Base-by-base conservation (phyloP, 1,140 invertebrate genomes). In the Panulirus ornatus region DNA sequence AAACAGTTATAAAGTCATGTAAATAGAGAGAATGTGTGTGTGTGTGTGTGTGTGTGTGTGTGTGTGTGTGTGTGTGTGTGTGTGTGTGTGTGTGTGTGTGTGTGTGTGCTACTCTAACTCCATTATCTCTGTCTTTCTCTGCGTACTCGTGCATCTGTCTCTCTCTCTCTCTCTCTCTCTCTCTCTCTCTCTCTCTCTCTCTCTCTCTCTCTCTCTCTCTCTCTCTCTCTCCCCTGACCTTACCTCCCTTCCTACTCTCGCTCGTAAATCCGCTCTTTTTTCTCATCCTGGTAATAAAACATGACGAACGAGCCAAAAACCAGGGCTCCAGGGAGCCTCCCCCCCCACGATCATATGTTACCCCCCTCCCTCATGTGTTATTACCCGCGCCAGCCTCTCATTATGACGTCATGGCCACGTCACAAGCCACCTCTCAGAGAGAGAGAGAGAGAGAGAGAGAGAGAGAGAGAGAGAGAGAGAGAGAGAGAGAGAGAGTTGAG, bases 311-410 rank as follows among this genome's bases (percentile, higher is more conserved):
- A 66, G 58, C n/a, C 58, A 66, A 66, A 66, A 66, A 66, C 58
- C 30, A 66, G n/a, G 58, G 22, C 58, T 27, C n/a, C n/a, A 22
- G n/a, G 58, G n/a, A 66, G 1, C 58, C 58, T n/a, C n/a, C n/a
- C 58, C 58, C 11, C 58, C n/a, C 30, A 63, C 58, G 58, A n/a
- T 63, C 58, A 66, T 66, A 66, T 66, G 27, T 66, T 27, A 66
- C 58, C 58, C n/a, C n/a, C n/a, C n/a, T n/a, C n/a, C n/a, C n/a
- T n/a, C n/a, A 66, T 66, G 58, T 66, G 58, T 66, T 66, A 66
- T 66, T 66, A 66, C 58, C 44, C 22, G 58, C 58, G 22, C 6
- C 3, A 66, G 8, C 22, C 58, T 11, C 58, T 30, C 58, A 66
- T 66, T 66, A 66, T 66, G 58, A 66, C 58, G 58, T 66, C 58